These are phyloP conservation scores for Athalia circularis DNA, from an alignment of 2,888 invertebrate species.

Conservation along the genomic window DNA sequence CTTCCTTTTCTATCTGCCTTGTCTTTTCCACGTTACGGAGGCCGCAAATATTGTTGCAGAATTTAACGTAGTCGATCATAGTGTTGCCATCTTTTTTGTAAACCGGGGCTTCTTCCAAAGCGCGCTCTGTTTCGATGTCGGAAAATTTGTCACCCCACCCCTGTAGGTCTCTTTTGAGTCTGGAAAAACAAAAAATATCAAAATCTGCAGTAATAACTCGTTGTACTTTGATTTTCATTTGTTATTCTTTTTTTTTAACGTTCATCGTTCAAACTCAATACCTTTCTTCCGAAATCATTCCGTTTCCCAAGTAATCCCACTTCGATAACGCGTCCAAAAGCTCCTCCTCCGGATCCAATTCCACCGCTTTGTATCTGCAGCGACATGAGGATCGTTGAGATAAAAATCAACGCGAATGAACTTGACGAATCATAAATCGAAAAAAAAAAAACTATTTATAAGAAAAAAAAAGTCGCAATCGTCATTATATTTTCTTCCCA, in stretches of 20 bases:
- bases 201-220: background rate
- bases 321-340: conserved; percentile 79
- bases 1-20: conserved; percentile 48
- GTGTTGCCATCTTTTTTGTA: conserved; percentile 75
- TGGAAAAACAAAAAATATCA: conserved; percentile 62
- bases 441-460: background rate
- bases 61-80: conserved; percentile 81
- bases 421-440: background rate
- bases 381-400: background rate
- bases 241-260: background rate
- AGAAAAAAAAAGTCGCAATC: too few species aligned
- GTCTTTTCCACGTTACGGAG: conserved; percentile 73
- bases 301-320: conserved; percentile 80
- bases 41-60: conserved; percentile 79
- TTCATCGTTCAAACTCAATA: conserved; percentile 61
- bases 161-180: conserved; percentile 81
- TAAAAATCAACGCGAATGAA: background rate
- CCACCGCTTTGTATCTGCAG: conserved; percentile 76
- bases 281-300: conserved; percentile 80
- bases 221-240: background rate
- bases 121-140: conserved; percentile 79
- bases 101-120: conserved; percentile 79
- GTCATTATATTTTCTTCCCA: background rate
- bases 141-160: conserved; percentile 81
- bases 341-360: conserved; percentile 81